Evolutionary conservation across 2,888 invertebrate genomes (phyloP).

Genomic region (Strigamia maritima): DNA sequence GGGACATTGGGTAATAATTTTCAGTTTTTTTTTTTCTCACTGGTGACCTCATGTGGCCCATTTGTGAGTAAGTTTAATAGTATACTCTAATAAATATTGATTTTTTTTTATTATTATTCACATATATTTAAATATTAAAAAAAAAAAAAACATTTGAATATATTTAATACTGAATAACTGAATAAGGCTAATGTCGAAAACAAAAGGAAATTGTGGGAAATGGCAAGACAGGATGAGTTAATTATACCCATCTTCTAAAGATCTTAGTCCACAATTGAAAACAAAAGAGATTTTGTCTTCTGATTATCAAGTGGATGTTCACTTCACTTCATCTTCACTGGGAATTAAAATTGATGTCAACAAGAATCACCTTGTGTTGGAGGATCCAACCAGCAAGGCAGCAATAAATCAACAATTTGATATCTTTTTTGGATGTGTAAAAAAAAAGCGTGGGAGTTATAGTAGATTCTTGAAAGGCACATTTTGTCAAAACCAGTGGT

Average conservation of each 20-base stretch:
- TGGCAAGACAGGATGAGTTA: conserved; percentile 12
- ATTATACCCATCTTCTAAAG: conserved; percentile 1
- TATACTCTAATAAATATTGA: not conserved
- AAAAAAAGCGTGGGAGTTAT: not conserved
- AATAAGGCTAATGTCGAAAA: not conserved
- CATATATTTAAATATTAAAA: not conserved
- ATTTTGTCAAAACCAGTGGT: conserved; percentile 29
- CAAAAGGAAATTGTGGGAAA: not conserved
- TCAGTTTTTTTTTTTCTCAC: too few species aligned
- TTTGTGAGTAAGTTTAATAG: not conserved
- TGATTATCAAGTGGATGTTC: not conserved
- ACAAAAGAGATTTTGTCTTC: not conserved
- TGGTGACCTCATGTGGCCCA: not conserved
- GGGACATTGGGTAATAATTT: not conserved
- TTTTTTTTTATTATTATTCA: too few species aligned
- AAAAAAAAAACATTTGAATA: too few species aligned
- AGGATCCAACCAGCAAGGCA: too few species aligned
- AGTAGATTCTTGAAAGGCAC: not conserved
- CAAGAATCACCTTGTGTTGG: too few species aligned
- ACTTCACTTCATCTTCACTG: not conserved
- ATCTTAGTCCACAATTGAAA: not conserved
- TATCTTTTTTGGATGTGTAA: too few species aligned
- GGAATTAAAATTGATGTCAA: too few species aligned
- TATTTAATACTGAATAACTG: not conserved
- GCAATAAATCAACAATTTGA: not conserved